Evolutionary conservation across 2,888 invertebrate genomes (phyloP).

Genomic region (Melanargia galathea): DNA sequence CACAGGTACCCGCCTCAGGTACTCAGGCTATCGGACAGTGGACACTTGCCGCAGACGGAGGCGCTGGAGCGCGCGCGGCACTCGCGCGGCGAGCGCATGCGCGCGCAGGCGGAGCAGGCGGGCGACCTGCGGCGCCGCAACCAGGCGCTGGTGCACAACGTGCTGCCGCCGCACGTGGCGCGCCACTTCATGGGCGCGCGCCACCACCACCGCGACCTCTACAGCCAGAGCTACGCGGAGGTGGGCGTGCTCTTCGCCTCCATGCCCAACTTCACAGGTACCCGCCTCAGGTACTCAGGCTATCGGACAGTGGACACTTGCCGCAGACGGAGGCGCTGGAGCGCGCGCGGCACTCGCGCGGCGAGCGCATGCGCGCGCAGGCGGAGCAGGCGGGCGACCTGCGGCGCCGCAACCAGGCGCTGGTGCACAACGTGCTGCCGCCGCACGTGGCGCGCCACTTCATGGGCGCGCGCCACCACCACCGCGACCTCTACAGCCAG

Average conservation of each 20-base stretch:
- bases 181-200: conserved; percentile 94
- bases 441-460: conserved; percentile 97
- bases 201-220: conserved; percentile 94
- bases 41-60: conserved; percentile 57
- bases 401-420: conserved; percentile 93
- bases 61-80: conserved; percentile 93
- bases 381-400: conserved; percentile 94
- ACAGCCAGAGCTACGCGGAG: conserved; percentile 96
- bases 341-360: conserved; percentile 93
- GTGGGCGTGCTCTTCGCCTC: conserved; percentile 97
- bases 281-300: too few species aligned
- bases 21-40: too few species aligned
- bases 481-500: conserved; percentile 96
- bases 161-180: conserved; percentile 95
- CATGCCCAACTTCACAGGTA: conserved; percentile 96
- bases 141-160: conserved; percentile 93
- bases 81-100: conserved; percentile 94
- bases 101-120: conserved; percentile 92
- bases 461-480: conserved; percentile 92
- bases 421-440: conserved; percentile 94
- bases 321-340: conserved; percentile 85
- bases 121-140: conserved; percentile 94
- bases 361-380: conserved; percentile 93
- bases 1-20: conserved; percentile 87
- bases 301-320: too few species aligned